Evolutionary conservation across 2,797 vertebrate species (phyloP), one percentile per base, ranked within the genome.

Genomic region (Urocyon cinereoargenteus): DNA sequence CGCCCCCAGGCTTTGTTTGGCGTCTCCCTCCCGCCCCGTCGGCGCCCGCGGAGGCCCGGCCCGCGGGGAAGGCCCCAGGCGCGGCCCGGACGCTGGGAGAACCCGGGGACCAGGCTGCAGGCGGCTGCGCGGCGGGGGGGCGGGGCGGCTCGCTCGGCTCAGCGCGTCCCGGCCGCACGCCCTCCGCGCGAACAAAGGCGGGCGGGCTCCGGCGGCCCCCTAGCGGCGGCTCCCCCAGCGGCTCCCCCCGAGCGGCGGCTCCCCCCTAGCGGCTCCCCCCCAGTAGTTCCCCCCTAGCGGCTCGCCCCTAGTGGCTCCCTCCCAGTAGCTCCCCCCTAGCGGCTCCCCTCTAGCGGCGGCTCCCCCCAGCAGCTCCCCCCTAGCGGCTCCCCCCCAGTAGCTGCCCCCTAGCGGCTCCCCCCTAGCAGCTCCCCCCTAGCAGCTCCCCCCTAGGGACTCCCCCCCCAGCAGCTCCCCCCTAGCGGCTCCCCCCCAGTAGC

Each of bases 101-200:
- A 6, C 40, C 82, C 49, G 51, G 28, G 22, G 61, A 19, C 59
- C 73, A 93, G 68, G 45, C 12, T 0, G 10, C 66, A n/a, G 4
- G 36, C 28, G 15, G 40, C 40, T 45, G 40, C 40, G 40, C 40
- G 40, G 40, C 7, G 6, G 40, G 6, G 40, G 40, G 40, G 40
- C 40, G 40, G 40, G 40, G 40, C 40, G 40, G 40, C 40, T 45
- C 40, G 1, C 40, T 45, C 28, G 2, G 2, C 86, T 81, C 34
- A 7, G 11, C 21, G 3, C 55, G 34, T 72, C 36, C 12, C 6
- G 1, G 0, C 31, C 83, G 75, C 4, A 1, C 40, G 62, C 61
- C 31, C 26, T 79, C 62, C 51, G 22, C 83, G 45, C 36, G 62
- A 82, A 94, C 90, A 78, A 94, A 95, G 89, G 70, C 79, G 62